phyloP scores from a whole-genome alignment of 2,888 invertebrate genomes.

The Atherix ibis region DNA sequence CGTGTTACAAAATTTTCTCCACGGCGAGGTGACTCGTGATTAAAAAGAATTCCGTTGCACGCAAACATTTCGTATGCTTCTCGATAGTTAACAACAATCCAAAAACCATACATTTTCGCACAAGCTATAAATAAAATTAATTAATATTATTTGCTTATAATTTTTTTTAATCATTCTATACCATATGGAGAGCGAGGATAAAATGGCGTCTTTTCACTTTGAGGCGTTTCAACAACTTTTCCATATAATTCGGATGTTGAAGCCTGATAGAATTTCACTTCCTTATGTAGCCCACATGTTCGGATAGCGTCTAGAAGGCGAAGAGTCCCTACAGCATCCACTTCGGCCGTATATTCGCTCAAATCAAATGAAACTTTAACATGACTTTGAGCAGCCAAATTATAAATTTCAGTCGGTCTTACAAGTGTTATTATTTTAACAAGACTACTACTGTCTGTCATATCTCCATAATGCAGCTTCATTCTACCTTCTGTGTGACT shows the following conservation, averaged over 20 bases:
- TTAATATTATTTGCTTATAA: neutral
- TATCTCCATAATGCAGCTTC: constrained; percentile 95
- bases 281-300: constrained; percentile 67
- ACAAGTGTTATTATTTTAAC: constrained; percentile 59
- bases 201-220: constrained; percentile 88
- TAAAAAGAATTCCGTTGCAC: constrained; percentile 90
- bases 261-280: constrained; percentile 83
- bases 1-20: constrained; percentile 98
- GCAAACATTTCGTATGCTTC: constrained; percentile 93
- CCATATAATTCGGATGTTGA: constrained; percentile 93
- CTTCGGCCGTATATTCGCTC: constrained; percentile 97
- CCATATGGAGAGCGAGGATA: constrained; percentile 95
- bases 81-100: constrained; percentile 91
- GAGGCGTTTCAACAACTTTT: constrained; percentile 82
- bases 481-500: constrained; percentile 78
- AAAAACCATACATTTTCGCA: constrained; percentile 88
- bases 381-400: constrained; percentile 96
- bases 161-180: too few species aligned
- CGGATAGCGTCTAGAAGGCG: constrained; percentile 82
- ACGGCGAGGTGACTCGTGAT: constrained; percentile 88
- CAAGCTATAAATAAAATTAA: constrained; percentile 46
- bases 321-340: constrained; percentile 88
- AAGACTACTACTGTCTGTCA: constrained; percentile 93
- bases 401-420: constrained; percentile 86
- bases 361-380: constrained; percentile 98